A percentile compares a stretch with the other conserved stretches of the same genome.
Evolutionary conservation across 2,797 vertebrate species (phyloP).

Genomic region (Malurus splendens): DNA sequence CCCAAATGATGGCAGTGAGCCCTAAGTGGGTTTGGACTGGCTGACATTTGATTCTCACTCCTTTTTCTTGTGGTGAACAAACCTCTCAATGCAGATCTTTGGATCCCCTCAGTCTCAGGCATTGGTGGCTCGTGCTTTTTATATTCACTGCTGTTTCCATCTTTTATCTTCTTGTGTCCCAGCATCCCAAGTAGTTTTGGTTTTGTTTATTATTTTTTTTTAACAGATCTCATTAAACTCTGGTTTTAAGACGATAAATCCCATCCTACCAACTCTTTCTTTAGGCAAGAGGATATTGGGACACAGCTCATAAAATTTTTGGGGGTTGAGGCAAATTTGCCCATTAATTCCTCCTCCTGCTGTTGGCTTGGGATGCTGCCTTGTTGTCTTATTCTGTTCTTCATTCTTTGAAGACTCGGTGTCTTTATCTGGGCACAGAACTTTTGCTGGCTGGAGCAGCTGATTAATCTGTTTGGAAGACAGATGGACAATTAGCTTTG

Average conservation of each 20-base stretch:
- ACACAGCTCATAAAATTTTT: background rate
- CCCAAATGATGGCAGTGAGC: background rate
- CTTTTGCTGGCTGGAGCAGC: background rate
- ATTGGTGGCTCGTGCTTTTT: background rate
- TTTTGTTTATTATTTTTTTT: background rate
- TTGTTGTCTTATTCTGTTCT: background rate
- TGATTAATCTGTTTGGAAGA: background rate
- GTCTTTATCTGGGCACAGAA: background rate
- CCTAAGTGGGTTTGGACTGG: background rate
- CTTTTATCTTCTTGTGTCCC: background rate
- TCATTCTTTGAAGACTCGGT: background rate
- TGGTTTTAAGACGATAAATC: background rate
- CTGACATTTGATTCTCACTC: background rate
- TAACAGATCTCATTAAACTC: background rate
- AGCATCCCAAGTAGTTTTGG: background rate
- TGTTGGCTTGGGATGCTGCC: background rate
- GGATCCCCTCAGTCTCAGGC: background rate
- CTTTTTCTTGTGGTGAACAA: background rate
- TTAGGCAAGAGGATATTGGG: background rate
- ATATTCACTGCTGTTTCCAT: background rate
- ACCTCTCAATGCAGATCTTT: background rate
- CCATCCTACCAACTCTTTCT: background rate
- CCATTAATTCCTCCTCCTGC: background rate
- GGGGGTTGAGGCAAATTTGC: background rate
- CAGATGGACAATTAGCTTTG: background rate